Evolutionary conservation across 2,113 vertebrate genomes (phyloP).

Genomic region (Eulemur macaco): DNA sequence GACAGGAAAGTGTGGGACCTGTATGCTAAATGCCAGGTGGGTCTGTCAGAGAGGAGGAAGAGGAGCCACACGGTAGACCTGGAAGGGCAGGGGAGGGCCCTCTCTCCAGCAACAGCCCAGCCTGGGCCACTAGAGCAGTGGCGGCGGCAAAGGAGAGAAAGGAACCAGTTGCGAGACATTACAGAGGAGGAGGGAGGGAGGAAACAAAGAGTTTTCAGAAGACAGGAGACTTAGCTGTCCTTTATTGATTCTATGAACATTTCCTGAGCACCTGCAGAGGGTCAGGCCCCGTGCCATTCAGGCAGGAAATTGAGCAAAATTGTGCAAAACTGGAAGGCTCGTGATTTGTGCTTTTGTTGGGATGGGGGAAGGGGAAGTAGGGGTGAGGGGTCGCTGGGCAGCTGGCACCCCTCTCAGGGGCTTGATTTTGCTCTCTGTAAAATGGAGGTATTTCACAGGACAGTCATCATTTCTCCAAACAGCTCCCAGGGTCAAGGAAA

Average conservation of each 20-base stretch:
- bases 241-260: conserved; percentile 75
- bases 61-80: neutral
- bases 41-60: neutral
- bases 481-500: neutral
- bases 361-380: neutral
- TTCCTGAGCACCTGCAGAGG: conserved; percentile 80
- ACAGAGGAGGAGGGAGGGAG: conserved; percentile 13
- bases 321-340: conserved; percentile 59
- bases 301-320: conserved; percentile 79
- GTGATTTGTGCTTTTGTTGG: conserved; percentile 55
- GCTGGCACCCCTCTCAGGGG: neutral
- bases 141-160: neutral
- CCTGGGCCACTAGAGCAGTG: neutral
- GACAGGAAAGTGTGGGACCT: neutral
- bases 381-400: neutral
- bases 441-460: conserved; percentile 51
- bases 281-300: conserved; percentile 78
- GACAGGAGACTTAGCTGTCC: conserved; percentile 72
- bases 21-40: neutral
- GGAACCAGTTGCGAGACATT: neutral
- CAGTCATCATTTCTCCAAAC: neutral
- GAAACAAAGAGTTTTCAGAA: conserved; percentile 64
- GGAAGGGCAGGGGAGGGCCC: neutral
- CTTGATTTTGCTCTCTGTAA: conserved; percentile 63
- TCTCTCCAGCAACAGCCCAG: neutral